Conservation (phyloP, 2,113 vertebrate species). For the Syngnathus floridae region DNA sequence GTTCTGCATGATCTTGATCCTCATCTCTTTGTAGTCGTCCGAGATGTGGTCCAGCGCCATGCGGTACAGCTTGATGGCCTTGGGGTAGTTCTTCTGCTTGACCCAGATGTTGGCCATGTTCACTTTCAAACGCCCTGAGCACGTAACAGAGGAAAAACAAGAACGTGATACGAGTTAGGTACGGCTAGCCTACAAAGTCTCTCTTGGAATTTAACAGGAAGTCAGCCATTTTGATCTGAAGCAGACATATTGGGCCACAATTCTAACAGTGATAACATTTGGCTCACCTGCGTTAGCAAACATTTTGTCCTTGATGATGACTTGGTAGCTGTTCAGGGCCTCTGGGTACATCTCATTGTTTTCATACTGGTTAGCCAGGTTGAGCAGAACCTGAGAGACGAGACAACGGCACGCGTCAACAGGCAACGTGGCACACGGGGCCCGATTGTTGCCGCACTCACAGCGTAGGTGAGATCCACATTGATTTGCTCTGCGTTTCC, state of each 20-base stretch:
- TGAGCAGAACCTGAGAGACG: slow-evolving; percentile 82
- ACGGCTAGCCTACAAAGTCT: no score
- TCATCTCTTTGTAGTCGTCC: slow-evolving; percentile 85
- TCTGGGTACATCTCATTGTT: slow-evolving; percentile 95
- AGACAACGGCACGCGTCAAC: neutral
- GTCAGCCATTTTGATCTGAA: neutral
- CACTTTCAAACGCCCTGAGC: slow-evolving; percentile 84
- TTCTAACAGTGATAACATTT: neutral
- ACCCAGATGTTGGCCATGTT: slow-evolving; percentile 98
- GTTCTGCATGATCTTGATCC: slow-evolving; percentile 98
- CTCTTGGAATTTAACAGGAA: no score
- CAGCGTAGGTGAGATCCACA: slow-evolving; percentile 89
- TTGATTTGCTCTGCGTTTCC: slow-evolving; percentile 79
- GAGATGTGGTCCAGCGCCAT: slow-evolving; percentile 97
- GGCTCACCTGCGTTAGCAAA: slow-evolving; percentile 86
- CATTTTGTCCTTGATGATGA: slow-evolving; percentile 97
- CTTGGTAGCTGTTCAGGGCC: slow-evolving; percentile 89
- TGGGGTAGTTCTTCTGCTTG: slow-evolving; percentile 92
- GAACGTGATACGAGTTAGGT: no score
- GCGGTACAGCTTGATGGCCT: slow-evolving; percentile 94
- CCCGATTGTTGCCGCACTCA: slow-evolving; percentile 63
- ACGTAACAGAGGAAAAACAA: neutral
- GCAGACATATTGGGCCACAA: neutral
- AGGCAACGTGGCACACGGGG: neutral
- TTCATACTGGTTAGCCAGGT: slow-evolving; percentile 89